Evolutionary conservation across 64 coral and sea anemone species (phyloP), one percentile per base, ranked within the genome.

Genomic region (Actinia equina): DNA sequence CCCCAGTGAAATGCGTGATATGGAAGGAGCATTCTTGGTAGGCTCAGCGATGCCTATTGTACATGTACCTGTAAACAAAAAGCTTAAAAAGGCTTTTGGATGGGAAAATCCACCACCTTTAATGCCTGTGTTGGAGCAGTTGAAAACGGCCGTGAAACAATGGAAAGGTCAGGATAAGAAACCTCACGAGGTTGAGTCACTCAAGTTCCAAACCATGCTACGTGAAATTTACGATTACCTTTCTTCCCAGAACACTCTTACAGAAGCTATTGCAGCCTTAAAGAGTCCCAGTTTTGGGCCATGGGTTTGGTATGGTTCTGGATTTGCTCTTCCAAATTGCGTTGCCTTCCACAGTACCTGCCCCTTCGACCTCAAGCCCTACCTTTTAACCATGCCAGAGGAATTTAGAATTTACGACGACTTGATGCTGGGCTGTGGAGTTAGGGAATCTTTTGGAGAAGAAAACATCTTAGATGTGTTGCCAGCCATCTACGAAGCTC

Each of bases 281-380:
- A 93, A 85, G 7, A 67, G 84, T 9, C 43, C 88, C 26, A 86
- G 51, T 42, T 85, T 84, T 74, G 58, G 88, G 5, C 88, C 94
- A 52, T 96, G 94, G 94, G 89, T 96, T 9, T 96, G 94, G 94
- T 67, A 90, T 79, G 94, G 94, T 18, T 88, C 94, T n/a, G 91
- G 94, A 43, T 96, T 96, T n/a, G 82, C 91, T n/a, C 84, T 77
- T 77, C 88, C 94, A 22, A 90, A 54, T 37, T 85, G 94, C 17
- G 84, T 93, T 65, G 91, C 85, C 27, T 93, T 96, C 25, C 85
- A 65, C 78, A 93, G 43, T 19, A 67, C 79, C 20, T 96, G 91
- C 83, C 67, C 63, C 10, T 70, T 96, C 60, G 88, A 96, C 11
- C 59, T 98, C 3, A 87, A 80, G 52, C 93, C 92, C 26, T 92